A percentile compares a stretch with the other conserved stretches of the same genome.
phyloP scores from a whole-genome alignment of 2,113 vertebrate species.

The Podiceps cristatus region DNA sequence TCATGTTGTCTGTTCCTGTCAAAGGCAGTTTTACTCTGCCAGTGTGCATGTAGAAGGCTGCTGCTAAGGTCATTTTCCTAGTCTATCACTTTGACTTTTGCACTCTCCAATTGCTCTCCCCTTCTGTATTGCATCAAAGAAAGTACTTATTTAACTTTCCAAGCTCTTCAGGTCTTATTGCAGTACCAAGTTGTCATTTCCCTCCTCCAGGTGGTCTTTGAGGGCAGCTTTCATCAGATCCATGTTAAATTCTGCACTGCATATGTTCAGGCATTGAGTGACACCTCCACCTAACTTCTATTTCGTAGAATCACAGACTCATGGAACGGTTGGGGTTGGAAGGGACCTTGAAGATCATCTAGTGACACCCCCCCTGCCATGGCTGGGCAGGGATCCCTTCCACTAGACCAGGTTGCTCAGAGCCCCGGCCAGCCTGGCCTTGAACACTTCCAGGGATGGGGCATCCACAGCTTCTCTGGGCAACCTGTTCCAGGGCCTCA shows the following conservation, averaged over 20 bases:
- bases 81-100: slow-evolving; percentile 23
- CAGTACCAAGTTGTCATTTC: background rate
- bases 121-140: background rate
- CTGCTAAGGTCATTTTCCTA: slow-evolving; percentile 8
- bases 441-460: too few species aligned
- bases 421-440: too few species aligned
- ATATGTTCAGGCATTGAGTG: background rate
- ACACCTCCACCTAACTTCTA: background rate
- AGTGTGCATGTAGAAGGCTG: background rate
- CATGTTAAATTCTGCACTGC: background rate
- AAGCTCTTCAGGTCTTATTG: background rate
- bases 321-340: too few species aligned
- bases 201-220: background rate
- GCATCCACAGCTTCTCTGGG: too few species aligned
- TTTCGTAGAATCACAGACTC: background rate
- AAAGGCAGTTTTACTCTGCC: background rate
- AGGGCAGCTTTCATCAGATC: background rate
- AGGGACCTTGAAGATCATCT: too few species aligned
- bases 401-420: too few species aligned
- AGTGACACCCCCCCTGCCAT: too few species aligned
- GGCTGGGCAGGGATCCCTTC: too few species aligned
- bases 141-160: background rate
- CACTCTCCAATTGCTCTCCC: background rate
- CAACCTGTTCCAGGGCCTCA: too few species aligned
- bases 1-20: background rate